Evolutionary conservation across 2,888 invertebrate genomes (phyloP).

Genomic region (Epirrhoe alternata): DNA sequence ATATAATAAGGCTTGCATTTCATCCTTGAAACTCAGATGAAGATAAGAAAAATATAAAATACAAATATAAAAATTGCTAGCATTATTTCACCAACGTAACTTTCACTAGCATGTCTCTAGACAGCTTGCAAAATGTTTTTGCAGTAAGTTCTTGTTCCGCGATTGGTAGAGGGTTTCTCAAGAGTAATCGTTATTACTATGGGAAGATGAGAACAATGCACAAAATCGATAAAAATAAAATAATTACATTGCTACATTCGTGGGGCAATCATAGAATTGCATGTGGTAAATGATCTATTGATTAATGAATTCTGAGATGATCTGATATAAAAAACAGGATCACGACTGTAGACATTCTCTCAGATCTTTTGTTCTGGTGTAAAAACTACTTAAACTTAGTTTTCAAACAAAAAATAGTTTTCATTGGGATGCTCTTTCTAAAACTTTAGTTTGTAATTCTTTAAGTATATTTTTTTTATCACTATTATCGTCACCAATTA

Average conservation of each 20-base stretch:
- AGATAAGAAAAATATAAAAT: too few species aligned
- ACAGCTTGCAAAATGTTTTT: constrained; percentile 38
- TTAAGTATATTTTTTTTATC: too few species aligned
- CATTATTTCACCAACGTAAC: constrained; percentile 20
- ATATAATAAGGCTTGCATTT: too few species aligned
- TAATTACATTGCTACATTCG: constrained; percentile 35
- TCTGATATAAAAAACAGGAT: background rate
- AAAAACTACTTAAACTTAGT: too few species aligned
- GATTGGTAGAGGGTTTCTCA: constrained; percentile 18
- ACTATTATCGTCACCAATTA: too few species aligned
- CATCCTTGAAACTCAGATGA: too few species aligned
- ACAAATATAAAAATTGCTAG: background rate
- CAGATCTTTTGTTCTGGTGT: too few species aligned
- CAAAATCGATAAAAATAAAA: constrained; percentile 39
- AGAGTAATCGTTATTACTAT: constrained; percentile 22
- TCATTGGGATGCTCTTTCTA: too few species aligned
- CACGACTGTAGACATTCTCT: too few species aligned
- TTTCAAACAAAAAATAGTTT: too few species aligned
- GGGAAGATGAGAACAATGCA: constrained; percentile 40
- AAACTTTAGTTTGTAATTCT: too few species aligned
- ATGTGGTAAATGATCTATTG: constrained; percentile 7
- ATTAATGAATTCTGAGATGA: background rate
- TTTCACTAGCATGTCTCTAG: constrained; percentile 39
- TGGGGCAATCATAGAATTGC: constrained; percentile 21
- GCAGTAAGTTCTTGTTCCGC: constrained; percentile 39